Conservation (phyloP, 2,888 invertebrate species). For the Stenodera caucasica region DNA sequence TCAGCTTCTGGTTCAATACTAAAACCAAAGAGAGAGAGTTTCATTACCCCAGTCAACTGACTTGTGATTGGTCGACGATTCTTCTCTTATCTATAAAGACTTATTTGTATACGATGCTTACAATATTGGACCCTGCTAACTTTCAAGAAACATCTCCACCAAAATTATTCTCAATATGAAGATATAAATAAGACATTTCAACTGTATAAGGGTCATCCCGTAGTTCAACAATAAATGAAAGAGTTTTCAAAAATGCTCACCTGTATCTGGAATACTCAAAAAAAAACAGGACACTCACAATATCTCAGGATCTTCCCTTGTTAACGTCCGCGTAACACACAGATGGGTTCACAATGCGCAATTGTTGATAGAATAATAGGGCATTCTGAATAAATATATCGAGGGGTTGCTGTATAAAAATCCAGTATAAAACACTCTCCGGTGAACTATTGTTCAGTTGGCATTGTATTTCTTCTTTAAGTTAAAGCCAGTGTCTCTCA, state of each 20-base stretch:
- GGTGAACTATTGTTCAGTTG: constrained; percentile 42
- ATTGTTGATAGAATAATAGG: constrained; percentile 55
- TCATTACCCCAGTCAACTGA: constrained; percentile 49
- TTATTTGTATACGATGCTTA: constrained; percentile 46
- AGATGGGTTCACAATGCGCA: constrained; percentile 54
- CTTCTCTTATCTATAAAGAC: constrained; percentile 50
- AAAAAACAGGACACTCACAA: constrained; percentile 29
- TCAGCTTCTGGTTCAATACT: constrained; percentile 46
- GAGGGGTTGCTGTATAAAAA: constrained; percentile 45
- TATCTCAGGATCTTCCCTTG: constrained; percentile 16
- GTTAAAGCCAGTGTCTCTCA: constrained; percentile 42
- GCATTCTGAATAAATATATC: constrained; percentile 50
- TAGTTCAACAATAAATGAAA: constrained; percentile 5
- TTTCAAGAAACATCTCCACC: neutral
- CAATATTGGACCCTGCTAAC: neutral
- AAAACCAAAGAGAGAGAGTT: constrained; percentile 44
- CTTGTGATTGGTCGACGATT: constrained; percentile 52
- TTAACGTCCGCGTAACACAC: constrained; percentile 40
- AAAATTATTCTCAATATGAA: too few species aligned
- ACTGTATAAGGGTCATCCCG: too few species aligned
- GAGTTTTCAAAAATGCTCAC: constrained; percentile 15
- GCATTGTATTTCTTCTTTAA: constrained; percentile 37
- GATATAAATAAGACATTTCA: too few species aligned
- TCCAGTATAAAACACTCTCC: constrained; percentile 36
- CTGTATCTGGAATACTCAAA: constrained; percentile 37